Base-by-base conservation (phyloP, 2,888 invertebrate genomes). In the Trachelus troglodyta region DNA sequence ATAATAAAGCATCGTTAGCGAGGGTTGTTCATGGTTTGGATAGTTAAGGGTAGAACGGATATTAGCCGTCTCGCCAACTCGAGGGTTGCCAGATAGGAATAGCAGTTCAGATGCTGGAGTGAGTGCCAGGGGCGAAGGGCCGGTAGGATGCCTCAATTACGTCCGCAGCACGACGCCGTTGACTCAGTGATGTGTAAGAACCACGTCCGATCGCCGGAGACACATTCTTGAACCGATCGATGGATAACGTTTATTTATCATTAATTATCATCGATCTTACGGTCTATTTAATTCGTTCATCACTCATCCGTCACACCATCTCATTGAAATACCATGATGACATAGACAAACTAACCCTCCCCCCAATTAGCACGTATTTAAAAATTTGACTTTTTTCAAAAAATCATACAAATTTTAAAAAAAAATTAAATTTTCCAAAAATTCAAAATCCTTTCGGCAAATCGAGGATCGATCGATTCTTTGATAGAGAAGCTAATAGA, bases 51-150 rank as follows among this genome's bases (percentile, higher is more conserved):
- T 37, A 35, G 75, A 76, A 75, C 82, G 84, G 82, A 84, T 84
- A 85, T 85, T 85, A 85, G 84, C 79, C 82, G 84, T 83, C 85
- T 82, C 82, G 82, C 74, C 84, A 75, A 75, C 80, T 83, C 81
- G 81, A 83, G 83, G 83, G 79, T 78, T 81, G 84, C 82, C 79
- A 79, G 80, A 77, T 80, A 78, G 79, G 79, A 82, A 81, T 81
- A 79, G 79, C 76, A 79, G 77, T 37, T 71, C 75, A 12, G 76
- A 73, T 68, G 79, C 37, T 15, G 68, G 75, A 73, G 69, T 12
- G 30, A 9, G 69, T 30, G 69, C 4, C 12, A 33, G 12, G 69
- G 69, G 33, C 15, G 69, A 31, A 30, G 69, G 31, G 69, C 30
- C 69, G 69, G 69, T 30, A 69, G 69, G 69, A 69, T 69, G 69